Base-by-base conservation (phyloP, 2,113 vertebrate genomes). In the Mirza zaza region DNA sequence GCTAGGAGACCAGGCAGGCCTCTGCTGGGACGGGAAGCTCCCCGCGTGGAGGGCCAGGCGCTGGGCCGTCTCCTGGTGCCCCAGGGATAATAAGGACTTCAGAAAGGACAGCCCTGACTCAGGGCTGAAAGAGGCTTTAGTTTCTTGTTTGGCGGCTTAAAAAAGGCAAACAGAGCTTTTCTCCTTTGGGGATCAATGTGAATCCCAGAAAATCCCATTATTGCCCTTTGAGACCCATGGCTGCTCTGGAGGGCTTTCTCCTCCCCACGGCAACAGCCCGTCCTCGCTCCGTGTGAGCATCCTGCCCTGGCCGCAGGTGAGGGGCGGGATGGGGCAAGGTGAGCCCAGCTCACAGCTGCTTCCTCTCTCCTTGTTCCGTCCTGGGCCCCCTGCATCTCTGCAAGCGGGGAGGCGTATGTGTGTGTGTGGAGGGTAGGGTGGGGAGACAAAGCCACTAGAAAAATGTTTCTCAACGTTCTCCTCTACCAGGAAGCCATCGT, bases 171-270 rank as follows among this genome's bases (percentile, higher is more conserved):
- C 98, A 98, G 98, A 98, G 98, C 98, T 98, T 98, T 98, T 98
- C 98, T 98, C 98, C 97, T 99, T 98, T 98, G 95, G 98, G 98
- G 98, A 98, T 98, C 98, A 98, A 92, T 98, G 98, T 98, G 98
- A 99, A 98, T 98, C 98, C 98, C 94, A 97, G 98, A 98, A 98
- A 99, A 99, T 99, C 99, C 98, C 98, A 99, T 99, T 99, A 99
- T 98, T 98, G 97, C 98, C 97, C 98, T 98, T 98, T 98, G 98
- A 98, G 98, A 97, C 97, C 98, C 98, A 97, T 97, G 97, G 98
- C 97, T 98, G 98, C 98, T 97, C 98, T 97, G 91, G 98, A 98
- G 98, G 98, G 95, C 90, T 98, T 98, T 98, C 98, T 97, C 93
- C 92, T 98, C 98, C 98, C 98, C 98, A 98, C 97, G 98, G 98